A percentile compares a stretch with the other conserved stretches of the same genome.
Evolutionary conservation across 2,113 vertebrate species (phyloP).

Genomic region (Tachycineta bicolor): DNA sequence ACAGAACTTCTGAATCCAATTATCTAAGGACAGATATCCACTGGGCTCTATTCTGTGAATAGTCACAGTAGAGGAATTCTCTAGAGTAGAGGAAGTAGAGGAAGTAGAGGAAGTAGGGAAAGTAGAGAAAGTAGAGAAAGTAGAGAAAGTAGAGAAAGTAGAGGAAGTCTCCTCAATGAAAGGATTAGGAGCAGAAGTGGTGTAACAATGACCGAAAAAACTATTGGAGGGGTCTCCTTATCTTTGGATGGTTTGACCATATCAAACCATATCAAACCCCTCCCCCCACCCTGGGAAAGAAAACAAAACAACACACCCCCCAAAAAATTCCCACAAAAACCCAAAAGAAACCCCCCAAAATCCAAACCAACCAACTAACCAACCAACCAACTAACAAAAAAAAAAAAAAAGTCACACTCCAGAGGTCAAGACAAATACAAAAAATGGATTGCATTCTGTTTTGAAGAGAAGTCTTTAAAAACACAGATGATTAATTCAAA

Average conservation of each 20-base stretch:
- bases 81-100: too few species aligned
- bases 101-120: too few species aligned
- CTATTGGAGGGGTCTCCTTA: background rate
- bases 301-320: too few species aligned
- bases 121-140: background rate
- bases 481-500: background rate
- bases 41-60: background rate
- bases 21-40: background rate
- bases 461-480: background rate
- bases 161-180: background rate
- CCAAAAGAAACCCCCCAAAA: background rate
- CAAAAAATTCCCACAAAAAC: too few species aligned
- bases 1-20: background rate
- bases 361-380: background rate
- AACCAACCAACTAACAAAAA: background rate
- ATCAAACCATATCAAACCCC: background rate
- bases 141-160: background rate
- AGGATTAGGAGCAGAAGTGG: background rate
- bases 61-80: background rate
- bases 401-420: background rate
- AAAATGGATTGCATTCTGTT: background rate
- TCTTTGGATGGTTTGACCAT: too few species aligned
- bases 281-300: too few species aligned
- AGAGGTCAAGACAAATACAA: background rate
- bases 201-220: background rate